Base-by-base conservation (phyloP, 2,888 invertebrate genomes). In the Cataglyphis albicans region DNA sequence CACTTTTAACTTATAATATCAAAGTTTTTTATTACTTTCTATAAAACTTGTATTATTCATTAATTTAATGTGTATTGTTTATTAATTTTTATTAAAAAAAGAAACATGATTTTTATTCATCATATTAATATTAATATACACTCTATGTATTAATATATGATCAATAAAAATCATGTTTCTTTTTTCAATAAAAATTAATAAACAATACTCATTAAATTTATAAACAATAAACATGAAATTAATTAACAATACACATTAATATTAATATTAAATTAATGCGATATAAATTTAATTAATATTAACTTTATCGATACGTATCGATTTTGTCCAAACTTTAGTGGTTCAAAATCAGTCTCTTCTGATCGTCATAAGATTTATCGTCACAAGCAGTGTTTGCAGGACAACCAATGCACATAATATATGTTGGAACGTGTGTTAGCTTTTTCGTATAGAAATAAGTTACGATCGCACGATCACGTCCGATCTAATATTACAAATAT, bases 401-500 rank as follows among this genome's bases (percentile, higher is more conserved):
- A 21, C 12, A 35, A 44, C 48, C 0, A 52, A 15, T 29, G 32
- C 57, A 78, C 21, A n/a, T 41, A 25, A 21, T n/a, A 5, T 59
- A 59, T 1, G 7, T 18, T 32, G 25, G 12, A 21, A 59, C 41
- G 41, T 41, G 32, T 21, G 18, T 9, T n/a, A 15, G 59, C 57
- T 57, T n/a, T 7, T 9, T 55, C 29, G 38, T 41, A 41, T n/a
- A n/a, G 15, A 68, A 32, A 44, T 68, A 44, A 68, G 44, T 70
- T 44, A 44, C n/a, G 68, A 67, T 35, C 21, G 38, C 21, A 44
- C 38, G 21, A 21, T 52, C 38, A 44, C 59, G 57, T 29, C 21
- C 29, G 3, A 35, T 2, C 35, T 32, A 25, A 59, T 80, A 80
- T 78, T 78, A 57, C 67, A 78, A 78, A 67, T 78, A 44, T 78